Evolutionary conservation across 92 coral and sea anemone species (phyloP), one percentile per base, ranked within the genome.

Genomic region (Palythoa caribaeorum): DNA sequence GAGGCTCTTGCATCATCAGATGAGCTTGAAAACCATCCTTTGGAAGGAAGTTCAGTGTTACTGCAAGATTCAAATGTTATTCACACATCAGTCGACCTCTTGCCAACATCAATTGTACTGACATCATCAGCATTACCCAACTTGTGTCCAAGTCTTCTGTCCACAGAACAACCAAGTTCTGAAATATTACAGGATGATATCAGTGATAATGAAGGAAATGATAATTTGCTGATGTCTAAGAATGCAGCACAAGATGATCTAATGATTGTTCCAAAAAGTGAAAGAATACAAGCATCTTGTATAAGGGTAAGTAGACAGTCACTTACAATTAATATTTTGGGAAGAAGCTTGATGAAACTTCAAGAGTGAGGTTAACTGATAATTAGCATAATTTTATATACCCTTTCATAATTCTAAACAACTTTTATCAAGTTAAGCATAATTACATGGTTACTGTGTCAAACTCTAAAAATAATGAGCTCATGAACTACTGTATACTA

Each of bases 71-170:
- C 96, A n/a, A 83, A 85, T 21, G 89, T 89, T 52, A 93, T 95
- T 53, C 90, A 90, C 75, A 88, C 97, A 44, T 83, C 96, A 12
- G 92, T 84, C 35, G 81, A 92, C 62, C 94, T 88, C 13, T 94
- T 94, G 38, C 92, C 92, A 47, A 95, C 92, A 59, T 92, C 96
- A 12, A 95, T 95, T 52, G 96, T 95, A 16, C 87, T 95, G 73
- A 89, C 98, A 1, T 89, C 96, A 2, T 92, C 98, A 57, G 96
- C 89, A 1, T 76, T 95, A 76, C 91, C 98, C 19, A 89, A 86
- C 53, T 83, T 95, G 37, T 92, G 94, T 35, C 87, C 94, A 47
- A 63, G 76, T 81, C 57, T 81, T 66, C 71, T 81, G 76, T 68
- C 86, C 19, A 20, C 86, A 66, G 86, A 81, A 48, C 86, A 81